Evolutionary conservation across 2,797 vertebrate genomes (phyloP), one percentile per base, ranked within the genome.

Genomic region (Pogoniulus pusillus): DNA sequence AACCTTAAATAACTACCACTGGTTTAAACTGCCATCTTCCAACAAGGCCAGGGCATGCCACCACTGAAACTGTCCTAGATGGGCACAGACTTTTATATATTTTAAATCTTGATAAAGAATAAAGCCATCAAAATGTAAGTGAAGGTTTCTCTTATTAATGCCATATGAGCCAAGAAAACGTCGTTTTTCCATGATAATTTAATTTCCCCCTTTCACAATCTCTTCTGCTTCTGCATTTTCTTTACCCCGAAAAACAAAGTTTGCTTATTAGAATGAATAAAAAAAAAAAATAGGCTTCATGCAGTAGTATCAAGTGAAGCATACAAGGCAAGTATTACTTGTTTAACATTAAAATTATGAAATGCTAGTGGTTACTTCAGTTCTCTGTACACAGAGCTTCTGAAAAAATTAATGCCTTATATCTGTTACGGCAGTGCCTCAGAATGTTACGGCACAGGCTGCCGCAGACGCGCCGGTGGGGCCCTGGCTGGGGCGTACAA

Each of bases 331-430:
- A 27, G 3, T 1, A 13, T 3, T 3, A 17, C 16, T 6, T 4
- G 6, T 22, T n/a, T n/a, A n/a, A n/a, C n/a, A n/a, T 47, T 27
- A 27, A 55, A 30, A 29, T 7, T 2, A 9, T 1, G 3, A 14
- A 29, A 10, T 0, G 27, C 26, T 4, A 4, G 12, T 0, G 6
- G 32, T 1, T 19, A 4, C 29, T 3, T 3, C n/a, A 16, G 9
- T 1, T 12, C 26, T 4, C 13, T 18, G 1, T 0, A n/a, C 3
- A 2, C 1, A 15, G 16, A 29, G 72, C 34, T 6, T 6, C 6
- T 5, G 13, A 23, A 19, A 6, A 10, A 4, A 26, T 0, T 0
- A 2, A 10, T 8, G 34, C 2, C 49, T 12, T 3, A 0, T 4
- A 3, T 0, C 35, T 3, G 39, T 27, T 63, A 0, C 1, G 13